Base-by-base conservation (phyloP, 2,113 vertebrate genomes). In the Crocuta crocuta region DNA sequence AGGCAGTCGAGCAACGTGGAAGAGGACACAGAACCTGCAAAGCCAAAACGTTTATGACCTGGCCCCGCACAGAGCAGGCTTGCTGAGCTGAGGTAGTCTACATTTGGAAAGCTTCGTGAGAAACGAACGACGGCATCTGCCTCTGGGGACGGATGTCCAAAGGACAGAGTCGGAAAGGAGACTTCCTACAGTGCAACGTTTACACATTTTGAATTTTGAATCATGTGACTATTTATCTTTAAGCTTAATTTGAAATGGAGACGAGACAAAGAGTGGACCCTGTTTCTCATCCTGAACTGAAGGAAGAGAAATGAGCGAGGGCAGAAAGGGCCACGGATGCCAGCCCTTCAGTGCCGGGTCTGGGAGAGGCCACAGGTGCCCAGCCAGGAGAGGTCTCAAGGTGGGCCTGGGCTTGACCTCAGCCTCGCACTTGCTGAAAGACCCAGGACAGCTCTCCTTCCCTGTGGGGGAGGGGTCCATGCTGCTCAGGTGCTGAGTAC, bases 171-270 rank as follows among this genome's bases (percentile, higher is more conserved):
- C 28, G 31, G 79, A 43, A 89, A 71, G 70, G 50, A 84, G 61
- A 63, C 33, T 79, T 79, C 61, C n/a, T 50, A n/a, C 2, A n/a
- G 91, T 7, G 21, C 39, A 61, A 78, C 16, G 5, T 84, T 12
- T 17, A 10, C 33, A 43, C 33, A 43, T 71, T 58, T 21, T 73
- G n/a, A 65, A 86, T 80, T 86, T 80, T 94, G 43, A 90, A 53
- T 73, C 39, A 31, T 33, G 65, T 33, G 45, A 80, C 7, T 91
- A 7, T n/a, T 86, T 86, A 24, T 23, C 53, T 71, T 79, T 45
- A 65, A 90, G 86, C 17, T 90, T 78, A 90, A 45, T 55, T 85
- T 45, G n/a, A 80, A 94, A 86, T 65, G 90, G 65, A 91, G 43
- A 65, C 74, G n/a, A 26, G 61, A 24, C 6, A 13, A 35, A 66